A percentile compares a stretch with the other conserved stretches of the same genome.
Evolutionary conservation across 2,888 invertebrate genomes (phyloP).

Genomic region (Cheilosia variabilis): DNA sequence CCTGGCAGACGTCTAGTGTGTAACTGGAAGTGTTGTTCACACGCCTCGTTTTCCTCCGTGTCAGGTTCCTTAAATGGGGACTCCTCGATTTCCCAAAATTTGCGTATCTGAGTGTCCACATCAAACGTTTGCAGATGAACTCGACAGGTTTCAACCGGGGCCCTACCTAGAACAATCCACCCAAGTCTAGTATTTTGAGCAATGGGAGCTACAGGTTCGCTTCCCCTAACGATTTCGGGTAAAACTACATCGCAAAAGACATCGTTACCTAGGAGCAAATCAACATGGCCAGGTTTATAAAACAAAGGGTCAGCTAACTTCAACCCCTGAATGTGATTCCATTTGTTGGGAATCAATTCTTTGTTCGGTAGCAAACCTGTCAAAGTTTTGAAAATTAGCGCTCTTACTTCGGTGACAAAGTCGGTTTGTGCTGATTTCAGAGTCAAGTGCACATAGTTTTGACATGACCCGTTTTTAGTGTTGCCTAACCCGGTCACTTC

Average conservation of each 20-base stretch:
- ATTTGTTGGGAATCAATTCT: conserved; percentile 2
- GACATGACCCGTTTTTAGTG: conserved; percentile 2
- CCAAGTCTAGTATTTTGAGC: conserved; percentile 34
- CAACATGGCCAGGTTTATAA: conserved; percentile 10
- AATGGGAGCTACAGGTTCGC: not conserved
- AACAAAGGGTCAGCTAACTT: conserved; percentile 16
- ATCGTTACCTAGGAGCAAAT: conserved; percentile 19
- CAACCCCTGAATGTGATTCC: conserved; percentile 23
- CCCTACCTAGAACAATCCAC: conserved; percentile 5
- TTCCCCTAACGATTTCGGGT: conserved; percentile 12
- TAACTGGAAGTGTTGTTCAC: conserved; percentile 1
- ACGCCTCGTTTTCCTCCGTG: not conserved
- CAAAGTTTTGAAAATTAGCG: conserved; percentile 11
- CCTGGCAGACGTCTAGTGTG: conserved; percentile 18
- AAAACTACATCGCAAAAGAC: conserved; percentile 21
- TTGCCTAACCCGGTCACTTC: conserved; percentile 19
- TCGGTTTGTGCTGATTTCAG: conserved; percentile 5
- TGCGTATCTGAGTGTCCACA: conserved; percentile 8
- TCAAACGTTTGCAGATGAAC: not conserved
- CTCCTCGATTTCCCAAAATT: conserved; percentile 37
- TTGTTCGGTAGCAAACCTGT: not conserved
- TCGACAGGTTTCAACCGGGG: not conserved
- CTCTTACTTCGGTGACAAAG: not conserved
- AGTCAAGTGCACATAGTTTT: not conserved
- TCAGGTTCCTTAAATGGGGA: not conserved